Evolutionary conservation across 1,140 invertebrate genomes (phyloP), one percentile per base, ranked within the genome.

Genomic region (Papilio polyxenes): DNA sequence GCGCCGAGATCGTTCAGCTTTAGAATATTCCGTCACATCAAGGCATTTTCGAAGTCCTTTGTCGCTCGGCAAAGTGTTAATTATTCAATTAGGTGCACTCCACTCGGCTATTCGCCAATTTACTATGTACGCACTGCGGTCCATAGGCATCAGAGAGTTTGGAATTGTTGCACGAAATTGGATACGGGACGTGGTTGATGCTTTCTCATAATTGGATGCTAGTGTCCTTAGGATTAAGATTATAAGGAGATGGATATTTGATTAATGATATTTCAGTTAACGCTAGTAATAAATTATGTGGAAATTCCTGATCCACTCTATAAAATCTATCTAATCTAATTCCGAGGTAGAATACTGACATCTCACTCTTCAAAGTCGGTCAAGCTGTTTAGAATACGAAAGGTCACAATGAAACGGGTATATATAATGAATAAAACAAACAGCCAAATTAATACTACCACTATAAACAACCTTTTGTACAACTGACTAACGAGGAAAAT

Each of bases 61-160:
- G 78, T 80, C 78, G 78, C 78, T 49, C 59, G 78, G 59, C 78
- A 69, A 80, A 80, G 78, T 80, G 78, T 80, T 80, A 80, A 80
- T 80, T 80, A 80, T 80, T 80, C 78, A 80, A 80, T 80, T 80
- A 80, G 78, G 78, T 80, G 78, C 78, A 80, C 78, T 80, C 78
- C 56, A 80, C 78, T 80, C 78, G 78, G 59, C 56, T 80, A 80
- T 80, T 80, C 78, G 59, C 59, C 78, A 80, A 80, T 80, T 80
- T 80, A 80, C 78, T 65, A 80, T 80, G 78, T 69, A 80, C 78
- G 78, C 78, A 80, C 59, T 80, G 78, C 59, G 78, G 78, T 80
- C 78, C 37, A 80, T 80, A 80, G 78, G 40, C 78, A 80, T 80
- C 78, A 65, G 37, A 80, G 59, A 65, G 78, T 80, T 79, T 80